These are phyloP conservation scores for Atta texana DNA, from an alignment of 1,140 invertebrate genomes.

Conservation along the genomic window DNA sequence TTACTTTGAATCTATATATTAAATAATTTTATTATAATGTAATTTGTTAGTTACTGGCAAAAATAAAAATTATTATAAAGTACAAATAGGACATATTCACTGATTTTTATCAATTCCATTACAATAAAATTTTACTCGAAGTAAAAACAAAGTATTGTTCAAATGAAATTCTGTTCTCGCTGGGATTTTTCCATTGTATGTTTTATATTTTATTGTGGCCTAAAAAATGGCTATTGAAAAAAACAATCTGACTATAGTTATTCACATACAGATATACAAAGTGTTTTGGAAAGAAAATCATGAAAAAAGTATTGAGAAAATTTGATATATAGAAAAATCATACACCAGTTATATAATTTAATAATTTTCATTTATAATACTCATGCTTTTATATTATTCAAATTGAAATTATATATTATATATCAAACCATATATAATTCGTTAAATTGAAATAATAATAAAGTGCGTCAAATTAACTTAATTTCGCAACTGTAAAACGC, in stretches of 20 bases:
- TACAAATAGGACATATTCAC: not conserved
- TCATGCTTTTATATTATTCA: not conserved
- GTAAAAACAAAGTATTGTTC: constrained; percentile 14
- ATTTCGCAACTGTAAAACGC: constrained; percentile 26
- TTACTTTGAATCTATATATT: not conserved
- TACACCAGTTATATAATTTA: not conserved
- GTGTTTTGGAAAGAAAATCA: not conserved
- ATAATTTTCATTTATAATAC: not conserved
- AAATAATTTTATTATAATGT: not conserved
- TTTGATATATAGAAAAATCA: not conserved
- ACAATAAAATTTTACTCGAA: not conserved
- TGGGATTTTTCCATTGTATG: not conserved
- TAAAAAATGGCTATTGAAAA: constrained; percentile 10
- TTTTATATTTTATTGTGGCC: constrained; percentile 1
- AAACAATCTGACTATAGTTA: not conserved
- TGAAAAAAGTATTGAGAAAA: not conserved
- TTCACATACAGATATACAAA: not conserved
- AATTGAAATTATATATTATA: constrained; percentile 8
- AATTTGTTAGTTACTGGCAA: not conserved
- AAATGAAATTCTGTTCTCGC: not conserved
- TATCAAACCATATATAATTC: not conserved
- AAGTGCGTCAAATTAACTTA: not conserved
- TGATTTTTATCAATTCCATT: not conserved
- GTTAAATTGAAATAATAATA: constrained; percentile 6
- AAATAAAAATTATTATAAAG: not conserved